Evolutionary conservation across 2,797 vertebrate species (phyloP), one percentile per base, ranked within the genome.

Genomic region (Scleropages formosus): DNA sequence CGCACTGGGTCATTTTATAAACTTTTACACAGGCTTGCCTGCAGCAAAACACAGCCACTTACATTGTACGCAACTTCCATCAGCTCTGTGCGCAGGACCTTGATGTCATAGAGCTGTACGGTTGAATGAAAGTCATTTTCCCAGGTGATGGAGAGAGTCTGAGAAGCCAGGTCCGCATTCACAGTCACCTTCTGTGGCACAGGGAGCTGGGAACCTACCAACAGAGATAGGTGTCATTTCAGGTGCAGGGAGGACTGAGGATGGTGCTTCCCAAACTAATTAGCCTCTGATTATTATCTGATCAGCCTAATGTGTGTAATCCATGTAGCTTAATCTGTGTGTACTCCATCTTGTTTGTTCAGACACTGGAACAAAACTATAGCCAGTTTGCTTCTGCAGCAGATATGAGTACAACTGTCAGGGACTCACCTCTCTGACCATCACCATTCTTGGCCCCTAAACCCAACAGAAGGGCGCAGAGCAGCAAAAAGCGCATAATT

Each of bases 91-190:
- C 4, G 51, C 39, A 77, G 18, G 16, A 77, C 49, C 15, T 65
- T 51, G n/a, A 77, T 46, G 15, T 77, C 60, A 58, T 53, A 77
- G 46, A 53, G 0, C 20, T 2, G 61, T 27, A n/a, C 69, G 15
- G n/a, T 2, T 22, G 18, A 24, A 15, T 9, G 6, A 16, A 18
- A 51, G 12, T 22, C 20, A 47, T 65, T 49, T 51, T 53, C n/a
- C 75, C 75, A 77, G 27, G 46, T 59, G 20, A 77, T 51, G 59
- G 27, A 64, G 16, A 77, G 27, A 18, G 13, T 22, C 26, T 72
- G 68, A 15, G 24, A 27, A 15, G 10, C 2, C 60, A 10, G n/a
- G 47, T 66, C 9, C 39, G 18, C 2, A 16, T 27, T 11, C 61
- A 77, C 20, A 3, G 27, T 24, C 69, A 77, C 13, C 20, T 16